These are phyloP conservation scores for Syngnathoides biaculeatus DNA, from an alignment of 2,113 vertebrate genomes.

Conservation along the genomic window DNA sequence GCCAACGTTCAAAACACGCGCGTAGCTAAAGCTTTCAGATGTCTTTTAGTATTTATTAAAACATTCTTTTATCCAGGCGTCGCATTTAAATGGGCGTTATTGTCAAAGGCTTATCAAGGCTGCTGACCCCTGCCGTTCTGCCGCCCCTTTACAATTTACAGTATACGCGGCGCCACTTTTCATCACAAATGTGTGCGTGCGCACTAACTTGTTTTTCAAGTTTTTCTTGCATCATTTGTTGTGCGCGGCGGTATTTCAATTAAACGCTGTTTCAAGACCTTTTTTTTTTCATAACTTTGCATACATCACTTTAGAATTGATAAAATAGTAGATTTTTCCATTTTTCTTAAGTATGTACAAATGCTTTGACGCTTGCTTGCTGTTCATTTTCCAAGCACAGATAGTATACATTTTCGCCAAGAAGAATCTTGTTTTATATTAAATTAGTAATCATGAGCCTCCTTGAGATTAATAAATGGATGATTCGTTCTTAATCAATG, in stretches of 20 bases:
- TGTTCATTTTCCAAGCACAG: too few relatives aligned
- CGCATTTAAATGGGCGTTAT: constrained; percentile 53
- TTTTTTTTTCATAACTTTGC: background rate
- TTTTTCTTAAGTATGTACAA: too few relatives aligned
- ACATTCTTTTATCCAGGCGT: constrained; percentile 43
- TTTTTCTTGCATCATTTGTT: background rate
- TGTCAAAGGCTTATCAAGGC: constrained; percentile 49
- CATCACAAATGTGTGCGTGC: constrained; percentile 8
- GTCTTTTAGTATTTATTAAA: constrained; percentile 12
- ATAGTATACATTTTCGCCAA: too few relatives aligned
- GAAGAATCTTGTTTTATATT: too few relatives aligned
- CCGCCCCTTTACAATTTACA: constrained; percentile 1
- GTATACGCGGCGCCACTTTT: constrained; percentile 21
- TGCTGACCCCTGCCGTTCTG: constrained; percentile 49
- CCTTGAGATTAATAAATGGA: too few relatives aligned
- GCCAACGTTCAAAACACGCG: constrained; percentile 56
- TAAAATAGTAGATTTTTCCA: too few relatives aligned
- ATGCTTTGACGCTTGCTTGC: too few relatives aligned
- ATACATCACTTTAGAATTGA: background rate
- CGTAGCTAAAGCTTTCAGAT: constrained; percentile 40
- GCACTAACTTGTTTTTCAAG: background rate
- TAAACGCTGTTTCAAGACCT: background rate
- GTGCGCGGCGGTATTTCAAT: background rate
- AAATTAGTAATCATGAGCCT: too few relatives aligned
- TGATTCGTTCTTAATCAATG: too few relatives aligned